A percentile compares a stretch with the other conserved stretches of the same genome.
These are phyloP conservation scores for Camelus dromedarius DNA, from an alignment of 2,113 vertebrate species.

Conservation along the genomic window DNA sequence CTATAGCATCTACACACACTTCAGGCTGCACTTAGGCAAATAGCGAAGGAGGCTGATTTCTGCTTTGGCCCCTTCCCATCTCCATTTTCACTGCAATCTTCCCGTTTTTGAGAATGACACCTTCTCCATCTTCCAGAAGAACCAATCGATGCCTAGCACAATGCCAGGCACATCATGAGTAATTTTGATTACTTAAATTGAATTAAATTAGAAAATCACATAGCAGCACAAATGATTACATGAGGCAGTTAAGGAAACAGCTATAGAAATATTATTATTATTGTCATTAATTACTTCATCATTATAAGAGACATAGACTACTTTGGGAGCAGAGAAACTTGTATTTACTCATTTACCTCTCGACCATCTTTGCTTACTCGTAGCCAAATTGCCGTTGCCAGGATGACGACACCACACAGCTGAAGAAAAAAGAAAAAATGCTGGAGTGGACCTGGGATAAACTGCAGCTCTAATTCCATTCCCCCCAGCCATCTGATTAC, in stretches of 20 bases:
- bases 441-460: constrained; percentile 9
- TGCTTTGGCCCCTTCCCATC: neutral
- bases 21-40: neutral
- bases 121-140: neutral
- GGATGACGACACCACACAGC: constrained; percentile 91
- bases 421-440: constrained; percentile 73
- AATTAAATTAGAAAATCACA: neutral
- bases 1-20: neutral
- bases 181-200: neutral
- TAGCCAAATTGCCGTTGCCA: constrained; percentile 92
- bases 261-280: neutral
- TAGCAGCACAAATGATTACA: neutral
- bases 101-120: neutral
- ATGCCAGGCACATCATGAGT: neutral
- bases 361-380: constrained; percentile 83
- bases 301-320: neutral
- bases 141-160: neutral
- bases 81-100: neutral
- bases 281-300: neutral
- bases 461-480: neutral
- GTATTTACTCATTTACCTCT: constrained; percentile 82
- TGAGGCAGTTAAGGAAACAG: neutral
- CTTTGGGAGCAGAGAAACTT: neutral
- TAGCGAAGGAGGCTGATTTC: neutral
- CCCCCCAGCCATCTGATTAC: neutral